A percentile compares a stretch with the other conserved stretches of the same genome.
These are phyloP conservation scores for Poeciliopsis retropinna DNA, from an alignment of 2,113 vertebrate genomes.

Conservation along the genomic window DNA sequence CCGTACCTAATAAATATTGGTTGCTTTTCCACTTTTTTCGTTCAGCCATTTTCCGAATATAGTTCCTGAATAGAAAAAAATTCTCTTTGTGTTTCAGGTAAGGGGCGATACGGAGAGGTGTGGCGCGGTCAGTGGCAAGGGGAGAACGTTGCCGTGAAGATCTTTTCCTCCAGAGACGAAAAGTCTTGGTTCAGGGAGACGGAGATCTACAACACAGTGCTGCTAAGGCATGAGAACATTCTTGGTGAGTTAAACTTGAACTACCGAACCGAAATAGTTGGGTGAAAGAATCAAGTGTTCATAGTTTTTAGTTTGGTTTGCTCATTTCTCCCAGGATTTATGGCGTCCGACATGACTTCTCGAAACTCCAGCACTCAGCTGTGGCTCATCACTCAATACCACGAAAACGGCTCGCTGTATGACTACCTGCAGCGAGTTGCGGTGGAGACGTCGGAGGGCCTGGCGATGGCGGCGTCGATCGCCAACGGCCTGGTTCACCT, in stretches of 20 bases:
- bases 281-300: not conserved
- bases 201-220: constrained; percentile 85
- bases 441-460: constrained; percentile 79
- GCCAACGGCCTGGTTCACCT: constrained; percentile 83
- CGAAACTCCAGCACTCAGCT: constrained; percentile 87
- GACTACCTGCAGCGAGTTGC: constrained; percentile 83
- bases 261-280: no score
- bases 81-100: constrained; percentile 62
- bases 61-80: not conserved
- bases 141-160: constrained; percentile 85
- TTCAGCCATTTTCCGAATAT: not conserved
- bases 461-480: constrained; percentile 81
- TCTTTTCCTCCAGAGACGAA: constrained; percentile 85
- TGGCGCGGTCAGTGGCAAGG: constrained; percentile 87
- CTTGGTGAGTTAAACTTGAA: constrained; percentile 70
- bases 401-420: constrained; percentile 84
- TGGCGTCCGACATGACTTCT: constrained; percentile 86
- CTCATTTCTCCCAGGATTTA: constrained; percentile 73
- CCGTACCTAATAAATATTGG: not conserved
- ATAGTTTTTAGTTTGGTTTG: not conserved
- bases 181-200: constrained; percentile 87
- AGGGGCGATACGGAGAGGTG: constrained; percentile 84
- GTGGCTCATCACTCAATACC: constrained; percentile 86
- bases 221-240: constrained; percentile 84
- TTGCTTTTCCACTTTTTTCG: not conserved